Conservation (phyloP, 30 jellyfish, hydroid and myxozoan species). For the Pelagia noctiluca region DNA sequence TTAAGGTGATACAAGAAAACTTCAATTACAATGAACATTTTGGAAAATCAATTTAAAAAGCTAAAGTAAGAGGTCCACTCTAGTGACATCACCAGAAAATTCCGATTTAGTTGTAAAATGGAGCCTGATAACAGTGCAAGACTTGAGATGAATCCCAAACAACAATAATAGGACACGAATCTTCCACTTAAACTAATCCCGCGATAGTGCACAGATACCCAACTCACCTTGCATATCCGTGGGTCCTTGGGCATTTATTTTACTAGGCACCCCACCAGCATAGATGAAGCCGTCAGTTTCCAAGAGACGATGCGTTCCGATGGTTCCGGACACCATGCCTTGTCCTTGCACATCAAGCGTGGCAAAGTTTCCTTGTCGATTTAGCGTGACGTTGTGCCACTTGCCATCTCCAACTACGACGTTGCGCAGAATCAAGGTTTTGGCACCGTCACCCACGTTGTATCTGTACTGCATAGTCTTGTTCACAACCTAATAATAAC, state of each 20-base stretch:
- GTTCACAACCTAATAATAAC: conserved; percentile 70
- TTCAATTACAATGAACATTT: too few relatives aligned
- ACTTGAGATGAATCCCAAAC: too few relatives aligned
- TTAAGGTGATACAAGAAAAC: too few relatives aligned
- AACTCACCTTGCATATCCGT: conserved; percentile 85
- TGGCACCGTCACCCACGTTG: conserved; percentile 96
- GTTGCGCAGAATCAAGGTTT: conserved; percentile 66
- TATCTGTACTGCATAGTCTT: conserved; percentile 75
- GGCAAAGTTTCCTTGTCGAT: conserved; percentile 85
- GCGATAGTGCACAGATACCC: not conserved
- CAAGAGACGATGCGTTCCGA: conserved; percentile 88
- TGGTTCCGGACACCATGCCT: conserved; percentile 80
- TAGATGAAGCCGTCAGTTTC: conserved; percentile 88
- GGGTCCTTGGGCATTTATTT: conserved; percentile 47
- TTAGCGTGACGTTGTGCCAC: conserved; percentile 91
- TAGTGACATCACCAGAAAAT: too few relatives aligned
- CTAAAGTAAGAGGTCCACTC: too few relatives aligned
- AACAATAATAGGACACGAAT: too few relatives aligned
- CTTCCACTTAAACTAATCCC: too few relatives aligned
- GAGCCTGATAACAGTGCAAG: too few relatives aligned
- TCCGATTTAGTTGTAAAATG: too few relatives aligned
- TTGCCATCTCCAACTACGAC: conserved; percentile 78
- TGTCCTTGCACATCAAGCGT: conserved; percentile 76
- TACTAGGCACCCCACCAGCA: conserved; percentile 90
- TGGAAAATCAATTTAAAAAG: too few relatives aligned